These are phyloP conservation scores for Drosophila eohydei DNA, from an alignment of 2,888 invertebrate species.

Conservation along the genomic window DNA sequence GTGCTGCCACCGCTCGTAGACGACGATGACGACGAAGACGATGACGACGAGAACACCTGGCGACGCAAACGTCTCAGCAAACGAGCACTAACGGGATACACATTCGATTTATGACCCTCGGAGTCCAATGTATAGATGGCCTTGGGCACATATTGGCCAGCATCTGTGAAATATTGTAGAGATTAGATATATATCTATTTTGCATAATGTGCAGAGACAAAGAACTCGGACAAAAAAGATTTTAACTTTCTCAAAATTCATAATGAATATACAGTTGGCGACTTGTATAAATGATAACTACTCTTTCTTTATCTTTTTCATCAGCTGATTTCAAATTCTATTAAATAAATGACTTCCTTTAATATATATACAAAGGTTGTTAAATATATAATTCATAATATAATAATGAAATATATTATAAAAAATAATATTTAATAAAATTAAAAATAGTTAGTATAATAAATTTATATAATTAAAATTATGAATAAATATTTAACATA, in stretches of 20 bases:
- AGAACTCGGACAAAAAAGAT: not conserved
- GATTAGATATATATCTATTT: not conserved
- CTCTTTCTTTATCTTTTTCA: too few species aligned
- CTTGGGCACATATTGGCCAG: slow-evolving; percentile 80
- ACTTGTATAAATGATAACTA: not conserved
- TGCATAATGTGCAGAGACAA: not conserved
- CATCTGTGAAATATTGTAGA: slow-evolving; percentile 47
- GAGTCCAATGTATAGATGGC: slow-evolving; percentile 81
- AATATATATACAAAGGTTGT: too few species aligned
- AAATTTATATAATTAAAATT: not conserved
- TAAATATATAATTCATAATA: too few species aligned
- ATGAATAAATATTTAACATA: not conserved
- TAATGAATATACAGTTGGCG: not conserved
- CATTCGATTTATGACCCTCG: slow-evolving; percentile 79
- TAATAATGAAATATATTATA: too few species aligned
- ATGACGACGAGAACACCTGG: slow-evolving; percentile 65
- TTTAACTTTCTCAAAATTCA: not conserved
- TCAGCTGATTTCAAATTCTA: too few species aligned
- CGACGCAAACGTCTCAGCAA: slow-evolving; percentile 80
- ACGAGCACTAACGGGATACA: slow-evolving; percentile 76
- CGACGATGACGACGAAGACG: slow-evolving; percentile 58
- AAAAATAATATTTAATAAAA: too few species aligned
- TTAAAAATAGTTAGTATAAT: not conserved
- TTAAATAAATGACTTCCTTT: too few species aligned
- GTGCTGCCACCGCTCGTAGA: slow-evolving; percentile 50